Evolutionary conservation across 2,113 vertebrate genomes (phyloP).

Genomic region (Ploceus nigricollis): DNA sequence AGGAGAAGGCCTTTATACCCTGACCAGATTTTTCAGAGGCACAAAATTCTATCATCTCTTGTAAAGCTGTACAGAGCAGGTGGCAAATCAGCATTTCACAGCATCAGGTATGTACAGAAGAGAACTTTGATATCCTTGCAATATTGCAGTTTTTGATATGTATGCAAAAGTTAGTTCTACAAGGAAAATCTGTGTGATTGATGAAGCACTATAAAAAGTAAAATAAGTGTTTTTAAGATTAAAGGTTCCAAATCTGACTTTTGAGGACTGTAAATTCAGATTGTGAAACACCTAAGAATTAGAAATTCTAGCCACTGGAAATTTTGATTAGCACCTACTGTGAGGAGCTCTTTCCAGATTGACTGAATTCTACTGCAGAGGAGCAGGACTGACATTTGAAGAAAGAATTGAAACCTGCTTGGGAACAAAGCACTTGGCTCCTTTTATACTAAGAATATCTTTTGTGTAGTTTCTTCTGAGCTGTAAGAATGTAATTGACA

Average conservation of each 20-base stretch:
- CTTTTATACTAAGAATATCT: not conserved
- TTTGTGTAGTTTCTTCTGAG: not conserved
- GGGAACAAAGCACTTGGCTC: not conserved
- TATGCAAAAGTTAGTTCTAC: not conserved
- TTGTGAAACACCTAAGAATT: not conserved
- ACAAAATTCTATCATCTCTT: not conserved
- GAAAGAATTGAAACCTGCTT: slow-evolving; percentile 1
- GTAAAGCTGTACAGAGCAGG: not conserved
- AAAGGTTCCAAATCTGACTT: not conserved
- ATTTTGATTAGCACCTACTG: not conserved
- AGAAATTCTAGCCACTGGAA: not conserved
- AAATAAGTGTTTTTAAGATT: not conserved
- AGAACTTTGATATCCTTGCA: not conserved
- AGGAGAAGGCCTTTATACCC: not conserved
- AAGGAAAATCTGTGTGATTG: not conserved
- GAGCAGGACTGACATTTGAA: not conserved
- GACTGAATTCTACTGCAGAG: not conserved
- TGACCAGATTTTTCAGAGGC: not conserved
- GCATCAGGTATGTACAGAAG: not conserved
- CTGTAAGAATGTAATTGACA: not conserved
- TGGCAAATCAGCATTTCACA: not conserved
- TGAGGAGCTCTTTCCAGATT: not conserved
- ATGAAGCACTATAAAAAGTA: not conserved
- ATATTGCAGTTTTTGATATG: not conserved
- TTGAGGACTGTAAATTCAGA: not conserved